Percentiles rank a stretch among this genome's conserved stretches.
phyloP scores from a whole-genome alignment of 1,140 invertebrate genomes.

The Drosophila equinoxialis region DNA sequence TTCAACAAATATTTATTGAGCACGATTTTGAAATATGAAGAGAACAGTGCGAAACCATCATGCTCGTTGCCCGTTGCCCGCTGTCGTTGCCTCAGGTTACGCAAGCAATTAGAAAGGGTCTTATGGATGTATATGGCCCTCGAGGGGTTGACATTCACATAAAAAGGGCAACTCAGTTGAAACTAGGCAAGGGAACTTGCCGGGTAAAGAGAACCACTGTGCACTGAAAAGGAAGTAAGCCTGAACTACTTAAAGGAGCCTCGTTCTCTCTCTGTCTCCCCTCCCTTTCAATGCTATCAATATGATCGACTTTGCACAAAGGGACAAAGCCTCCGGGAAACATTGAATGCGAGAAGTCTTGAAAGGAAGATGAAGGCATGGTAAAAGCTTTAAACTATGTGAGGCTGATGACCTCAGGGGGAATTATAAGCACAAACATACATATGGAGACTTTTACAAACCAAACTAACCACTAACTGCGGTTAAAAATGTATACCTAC shows the following conservation, averaged over 20 bases:
- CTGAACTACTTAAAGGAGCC: slow-evolving; percentile 55
- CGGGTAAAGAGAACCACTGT: slow-evolving; percentile 6
- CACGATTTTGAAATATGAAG: slow-evolving; percentile 79
- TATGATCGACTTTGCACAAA: slow-evolving; percentile 59
- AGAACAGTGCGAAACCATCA: slow-evolving; percentile 45
- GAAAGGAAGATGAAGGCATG: slow-evolving; percentile 20
- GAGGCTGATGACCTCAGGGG: slow-evolving; percentile 45
- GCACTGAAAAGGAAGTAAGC: slow-evolving; percentile 72
- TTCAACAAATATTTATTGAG: slow-evolving; percentile 76
- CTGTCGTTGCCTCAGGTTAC: slow-evolving; percentile 61
- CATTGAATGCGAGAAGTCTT: not conserved
- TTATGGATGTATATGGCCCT: slow-evolving; percentile 28
- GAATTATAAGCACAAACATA: slow-evolving; percentile 23
- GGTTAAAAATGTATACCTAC: not conserved
- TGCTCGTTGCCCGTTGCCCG: slow-evolving; percentile 21
- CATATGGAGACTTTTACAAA: not conserved
- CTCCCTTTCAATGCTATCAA: slow-evolving; percentile 37
- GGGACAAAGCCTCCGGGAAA: slow-evolving; percentile 47
- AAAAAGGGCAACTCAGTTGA: slow-evolving; percentile 62
- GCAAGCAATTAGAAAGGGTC: slow-evolving; percentile 77
- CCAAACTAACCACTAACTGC: slow-evolving; percentile 1
- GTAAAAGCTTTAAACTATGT: slow-evolving; percentile 31
- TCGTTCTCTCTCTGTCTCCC: not conserved
- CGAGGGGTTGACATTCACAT: slow-evolving; percentile 64
- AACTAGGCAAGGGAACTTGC: slow-evolving; percentile 6